Percentiles rank a stretch among this genome's conserved stretches.
phyloP scores from a whole-genome alignment of 1,140 invertebrate genomes.

The Leptinotarsa lineolata region DNA sequence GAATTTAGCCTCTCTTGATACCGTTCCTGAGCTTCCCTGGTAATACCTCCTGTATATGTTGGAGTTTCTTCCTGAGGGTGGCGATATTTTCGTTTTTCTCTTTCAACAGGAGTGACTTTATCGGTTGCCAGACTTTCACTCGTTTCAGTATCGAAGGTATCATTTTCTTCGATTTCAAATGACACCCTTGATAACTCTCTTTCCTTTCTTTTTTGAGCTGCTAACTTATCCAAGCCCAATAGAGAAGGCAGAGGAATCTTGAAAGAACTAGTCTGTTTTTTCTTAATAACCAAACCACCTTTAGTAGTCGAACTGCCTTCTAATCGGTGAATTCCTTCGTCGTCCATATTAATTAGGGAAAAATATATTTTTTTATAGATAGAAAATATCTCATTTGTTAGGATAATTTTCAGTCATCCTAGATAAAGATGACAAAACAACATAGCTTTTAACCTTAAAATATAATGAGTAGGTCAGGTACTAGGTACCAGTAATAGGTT shows the following conservation, averaged over 20 bases:
- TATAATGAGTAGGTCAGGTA: no score
- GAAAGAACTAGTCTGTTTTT: conserved; percentile 69
- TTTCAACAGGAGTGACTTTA: neutral
- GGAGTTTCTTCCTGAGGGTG: conserved; percentile 84
- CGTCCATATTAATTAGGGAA: neutral
- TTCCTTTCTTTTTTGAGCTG: conserved; percentile 72
- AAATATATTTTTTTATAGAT: no score
- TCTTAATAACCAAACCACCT: conserved; percentile 86
- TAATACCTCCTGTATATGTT: conserved; percentile 89
- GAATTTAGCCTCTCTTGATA: conserved; percentile 67
- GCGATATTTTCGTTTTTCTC: conserved; percentile 72
- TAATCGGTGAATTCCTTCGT: conserved; percentile 73
- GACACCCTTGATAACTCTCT: conserved; percentile 65
- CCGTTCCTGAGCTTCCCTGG: conserved; percentile 74
- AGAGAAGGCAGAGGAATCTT: conserved; percentile 82
- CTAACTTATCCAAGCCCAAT: conserved; percentile 86
- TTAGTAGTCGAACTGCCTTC: conserved; percentile 76
- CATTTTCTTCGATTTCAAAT: conserved; percentile 63
- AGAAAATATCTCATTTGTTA: no score
- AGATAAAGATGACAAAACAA: no score
- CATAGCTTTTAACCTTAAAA: no score
- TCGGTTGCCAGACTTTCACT: neutral
- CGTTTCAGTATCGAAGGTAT: conserved; percentile 43
- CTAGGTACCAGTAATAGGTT: no score
- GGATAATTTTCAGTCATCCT: no score